Base-by-base conservation (phyloP, 2,113 vertebrate species). In the Psittacus erithacus region DNA sequence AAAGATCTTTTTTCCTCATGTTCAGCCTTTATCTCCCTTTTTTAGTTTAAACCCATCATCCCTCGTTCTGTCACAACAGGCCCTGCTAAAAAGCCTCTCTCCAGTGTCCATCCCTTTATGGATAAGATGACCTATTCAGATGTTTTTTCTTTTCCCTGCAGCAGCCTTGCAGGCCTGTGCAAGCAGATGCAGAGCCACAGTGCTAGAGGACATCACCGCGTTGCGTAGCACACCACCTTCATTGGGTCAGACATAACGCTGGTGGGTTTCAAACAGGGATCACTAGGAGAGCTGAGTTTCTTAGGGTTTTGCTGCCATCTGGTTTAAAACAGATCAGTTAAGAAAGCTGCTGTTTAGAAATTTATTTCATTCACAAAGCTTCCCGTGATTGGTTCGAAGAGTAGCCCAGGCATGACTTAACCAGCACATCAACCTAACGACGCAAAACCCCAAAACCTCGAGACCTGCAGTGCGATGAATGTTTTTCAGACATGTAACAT, bases 261-360 rank as follows among this genome's bases (percentile, higher is more conserved):
- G 47, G 31, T 8, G 4, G 52, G 43, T 11, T 44, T 88, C 71
- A 50, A 38, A 50, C 0, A 2, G 57, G 47, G 86, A 13, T 38
- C 4, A 4, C 17, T 29, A 4, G 20, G 31, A 80, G 13, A 44
- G 10, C 39, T 33, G 17, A 8, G 24, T 9, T 64, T 52, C 43
- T 31, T 29, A 3, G 8, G 6, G 53, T 53, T 77, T 50, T 33
- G 3, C 17, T 64, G 13, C 18, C 22, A 4, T 57, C 64, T 78
- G 31, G 12, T 92, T 75, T 82, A 47, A 93, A 90, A 60, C 33
- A 82, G 13, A 23, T 77, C n/a, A 57, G 20, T 81, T 70, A 93
- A 67, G 23, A 80, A 74, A 75, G 46, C 41, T 59, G 74, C 24
- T 6, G 7, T 63, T 68, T 10, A 75, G 4, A 67, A 75, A 20